phyloP scores from a whole-genome alignment of 2,797 vertebrate species.

The Enteromius afrohamiltoni region DNA sequence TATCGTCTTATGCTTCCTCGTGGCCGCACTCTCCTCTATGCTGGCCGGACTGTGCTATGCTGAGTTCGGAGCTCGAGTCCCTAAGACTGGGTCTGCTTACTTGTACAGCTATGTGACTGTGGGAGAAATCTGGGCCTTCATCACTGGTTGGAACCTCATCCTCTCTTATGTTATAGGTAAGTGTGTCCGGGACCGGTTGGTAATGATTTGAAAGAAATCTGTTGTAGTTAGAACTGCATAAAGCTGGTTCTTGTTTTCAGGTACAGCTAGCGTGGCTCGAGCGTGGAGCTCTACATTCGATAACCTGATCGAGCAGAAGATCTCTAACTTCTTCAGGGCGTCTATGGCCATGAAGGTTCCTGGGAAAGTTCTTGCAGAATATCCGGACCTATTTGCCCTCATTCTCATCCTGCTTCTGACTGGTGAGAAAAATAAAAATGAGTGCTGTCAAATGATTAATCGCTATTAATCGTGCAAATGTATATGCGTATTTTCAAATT shows the following conservation, averaged over 20 bases:
- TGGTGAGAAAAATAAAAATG: conserved; percentile 73
- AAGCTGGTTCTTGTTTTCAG: conserved; percentile 65
- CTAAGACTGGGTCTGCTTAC: conserved; percentile 94
- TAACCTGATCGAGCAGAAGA: conserved; percentile 89
- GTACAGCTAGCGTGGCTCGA: conserved; percentile 92
- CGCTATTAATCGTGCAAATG: too few relatives aligned
- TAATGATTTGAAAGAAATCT: background rate
- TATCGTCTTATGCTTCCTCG: conserved; percentile 92
- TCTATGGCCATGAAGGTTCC: conserved; percentile 81
- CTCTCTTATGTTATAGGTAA: conserved; percentile 95
- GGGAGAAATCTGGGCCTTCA: conserved; percentile 97
- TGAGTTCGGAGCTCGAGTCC: conserved; percentile 94
- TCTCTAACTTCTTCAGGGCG: conserved; percentile 84
- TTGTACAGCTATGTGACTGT: conserved; percentile 97
- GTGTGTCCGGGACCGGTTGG: conserved; percentile 33
- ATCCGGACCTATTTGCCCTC: conserved; percentile 91
- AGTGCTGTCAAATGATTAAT: too few relatives aligned
- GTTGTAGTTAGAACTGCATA: background rate
- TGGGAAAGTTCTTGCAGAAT: conserved; percentile 82
- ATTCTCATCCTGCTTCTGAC: conserved; percentile 88
- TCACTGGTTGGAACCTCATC: conserved; percentile 97
- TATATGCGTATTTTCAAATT: too few relatives aligned
- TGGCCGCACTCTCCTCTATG: conserved; percentile 92
- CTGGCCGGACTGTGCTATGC: conserved; percentile 95
- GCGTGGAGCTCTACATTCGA: conserved; percentile 96